Conservation (phyloP, 1,140 invertebrate genomes). For the Agrypnia vestita region DNA sequence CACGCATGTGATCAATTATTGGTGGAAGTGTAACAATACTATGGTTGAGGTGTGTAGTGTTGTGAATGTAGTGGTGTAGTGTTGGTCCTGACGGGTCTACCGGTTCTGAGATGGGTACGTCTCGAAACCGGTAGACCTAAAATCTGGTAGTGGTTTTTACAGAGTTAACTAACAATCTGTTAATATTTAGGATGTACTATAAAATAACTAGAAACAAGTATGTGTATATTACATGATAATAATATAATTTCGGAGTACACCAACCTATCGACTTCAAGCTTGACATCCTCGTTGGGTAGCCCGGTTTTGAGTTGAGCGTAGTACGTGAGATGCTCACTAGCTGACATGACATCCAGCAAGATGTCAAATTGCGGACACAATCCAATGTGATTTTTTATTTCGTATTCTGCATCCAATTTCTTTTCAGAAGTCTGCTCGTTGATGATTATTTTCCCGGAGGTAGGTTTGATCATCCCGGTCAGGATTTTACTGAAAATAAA, state of each 20-base stretch:
- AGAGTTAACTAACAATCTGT: no score
- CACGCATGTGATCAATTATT: no score
- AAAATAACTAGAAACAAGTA: no score
- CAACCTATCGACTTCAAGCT: slow-evolving; percentile 71
- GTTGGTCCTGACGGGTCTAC: no score
- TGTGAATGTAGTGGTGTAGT: no score
- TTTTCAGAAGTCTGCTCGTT: slow-evolving; percentile 30
- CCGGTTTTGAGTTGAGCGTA: slow-evolving; percentile 84
- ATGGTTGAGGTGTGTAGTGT: no score
- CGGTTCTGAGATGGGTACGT: no score
- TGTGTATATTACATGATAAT: no score
- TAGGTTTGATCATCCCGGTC: slow-evolving; percentile 78
- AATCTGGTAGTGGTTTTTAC: no score
- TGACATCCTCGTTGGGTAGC: slow-evolving; percentile 64
- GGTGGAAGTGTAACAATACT: no score
- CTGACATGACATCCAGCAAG: slow-evolving; percentile 84
- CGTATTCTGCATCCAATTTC: slow-evolving; percentile 4
- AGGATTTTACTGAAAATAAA: slow-evolving; percentile 74
- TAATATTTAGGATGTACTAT: no score
- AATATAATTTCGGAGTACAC: neutral
- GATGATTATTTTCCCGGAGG: slow-evolving; percentile 72
- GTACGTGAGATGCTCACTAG: slow-evolving; percentile 85
- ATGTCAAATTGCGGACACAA: slow-evolving; percentile 91
- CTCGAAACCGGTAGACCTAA: no score
- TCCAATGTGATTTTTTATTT: slow-evolving; percentile 74